Conservation (phyloP, 2,797 vertebrate genomes). For the Lates japonicus region DNA sequence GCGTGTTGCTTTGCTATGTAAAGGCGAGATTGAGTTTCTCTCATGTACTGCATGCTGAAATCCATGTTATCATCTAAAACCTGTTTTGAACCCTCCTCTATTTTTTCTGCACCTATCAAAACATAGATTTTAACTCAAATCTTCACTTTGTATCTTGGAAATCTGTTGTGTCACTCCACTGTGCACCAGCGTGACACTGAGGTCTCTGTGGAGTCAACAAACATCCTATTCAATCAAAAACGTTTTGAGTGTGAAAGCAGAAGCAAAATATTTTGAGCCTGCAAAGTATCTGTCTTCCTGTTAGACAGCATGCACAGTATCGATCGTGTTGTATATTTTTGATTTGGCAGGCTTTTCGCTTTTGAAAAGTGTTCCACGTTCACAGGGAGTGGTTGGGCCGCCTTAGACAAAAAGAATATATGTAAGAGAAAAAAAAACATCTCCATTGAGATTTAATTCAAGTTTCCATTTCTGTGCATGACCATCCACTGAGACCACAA, state of each 20-base stretch:
- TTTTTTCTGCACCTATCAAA: neutral
- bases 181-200: constrained; percentile 11
- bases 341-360: constrained; percentile 1
- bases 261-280: constrained; percentile 21
- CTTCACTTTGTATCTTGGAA: constrained; percentile 11
- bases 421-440: neutral
- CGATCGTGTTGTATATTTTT: constrained; percentile 4
- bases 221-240: constrained; percentile 29
- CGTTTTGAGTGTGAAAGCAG: constrained; percentile 15
- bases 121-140: constrained; percentile 10
- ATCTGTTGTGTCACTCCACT: constrained; percentile 26
- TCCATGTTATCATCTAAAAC: neutral
- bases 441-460: neutral
- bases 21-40: neutral
- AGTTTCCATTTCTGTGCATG: neutral
- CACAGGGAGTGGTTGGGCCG: neutral
- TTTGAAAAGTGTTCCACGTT: constrained; percentile 3
- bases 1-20: neutral
- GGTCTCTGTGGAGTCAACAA: constrained; percentile 25
- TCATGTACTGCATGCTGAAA: neutral
- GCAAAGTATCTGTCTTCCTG: constrained; percentile 8
- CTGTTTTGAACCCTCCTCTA: neutral
- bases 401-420: neutral
- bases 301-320: constrained; percentile 6
- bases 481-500: constrained; percentile 14